Base-by-base conservation (phyloP, 2,888 invertebrate genomes). In the Drosophila niveifrons region DNA sequence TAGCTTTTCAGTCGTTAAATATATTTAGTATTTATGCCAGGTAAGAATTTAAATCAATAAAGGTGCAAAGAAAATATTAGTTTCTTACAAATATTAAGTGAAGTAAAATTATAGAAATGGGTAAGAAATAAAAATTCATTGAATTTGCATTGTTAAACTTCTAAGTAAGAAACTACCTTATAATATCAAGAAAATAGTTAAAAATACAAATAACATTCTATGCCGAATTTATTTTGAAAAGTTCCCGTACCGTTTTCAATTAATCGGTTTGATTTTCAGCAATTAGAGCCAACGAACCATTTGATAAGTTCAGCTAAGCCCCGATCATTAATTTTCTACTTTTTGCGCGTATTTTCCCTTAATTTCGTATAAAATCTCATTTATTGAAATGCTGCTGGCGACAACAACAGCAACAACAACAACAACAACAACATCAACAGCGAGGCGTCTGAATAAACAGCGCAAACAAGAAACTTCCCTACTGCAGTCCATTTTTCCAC, bases 251-350 rank as follows among this genome's bases (percentile, higher is more conserved):
- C 55, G 18, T 39, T 44, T 46, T 36, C 15, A 63, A 43, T 56
- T 28, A 59, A 75, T 65, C n/a, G 36, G 11, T 44, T 18, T 48
- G 34, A 46, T 72, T 56, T 39, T 6, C 7, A 6, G 9, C 41
- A 62, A 73, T 67, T 44, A 46, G 13, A 36, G 28, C 63, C 36
- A 75, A 67, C 63, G 78, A 78, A 68, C 23, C 78, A 46, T 63
- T 72, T 51, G 34, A 31, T 59, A 67, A 66, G 31, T 64, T 67
- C 48, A 29, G 73, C 75, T 75, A 56, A 75, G 58, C 56, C 43
- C 28, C 1, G 43, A 36, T 47, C 10, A 34, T 53, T 77, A 62
- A 62, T 62, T 77, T 18, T 13, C 56, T 23, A 18, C 4, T 28
- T 56, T 72, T 53, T 44, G 15, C 31, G 13, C 47, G 17, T 18